Base-by-base conservation (phyloP, 2,113 vertebrate species). In the Hippolais icterina region DNA sequence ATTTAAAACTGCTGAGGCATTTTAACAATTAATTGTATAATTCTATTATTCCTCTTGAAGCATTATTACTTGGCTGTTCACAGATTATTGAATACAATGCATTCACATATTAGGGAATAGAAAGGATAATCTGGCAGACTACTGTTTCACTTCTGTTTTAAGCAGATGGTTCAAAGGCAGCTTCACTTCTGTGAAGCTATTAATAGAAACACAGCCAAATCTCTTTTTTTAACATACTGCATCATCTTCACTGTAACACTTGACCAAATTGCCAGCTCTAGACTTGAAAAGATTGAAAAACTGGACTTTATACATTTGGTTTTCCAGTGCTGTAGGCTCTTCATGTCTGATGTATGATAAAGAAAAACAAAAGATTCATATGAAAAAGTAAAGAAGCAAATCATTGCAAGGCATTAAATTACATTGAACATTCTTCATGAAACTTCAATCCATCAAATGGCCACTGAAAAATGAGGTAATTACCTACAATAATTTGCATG, bases 401-500 rank as follows among this genome's bases (percentile, higher is more conserved):
- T 97, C 63, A 81, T 69, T 83, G 72, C 39, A 87, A 95, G 88
- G 83, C 96, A 97, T 98, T 97, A 98, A 97, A 98, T 97, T 97
- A 97, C 81, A 97, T 53, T 85, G 83, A 98, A 96, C 94, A 97
- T 96, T 97, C 86, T 93, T 41, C 70, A 95, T 97, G 96, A 98
- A 97, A 97, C 97, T 97, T 98, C 97, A 98, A 99, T 99, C 98
- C 97, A 99, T 99, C 99, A 99, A 97, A 96, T 96, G 95, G 96
- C 98, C 98, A 97, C 97, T 98, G 98, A 98, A 99, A 99, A 99
- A 99, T 99, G 99, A 99, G 98, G 98, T 98, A 99, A 99, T 99
- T 99, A 98, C 98, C 98, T 98, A 98, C 98, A 99, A 99, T 99
- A 98, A 99, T 99, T 99, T 99, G 98, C 98, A 99, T 99, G 98